Evolutionary conservation across 2,113 vertebrate genomes (phyloP).

Genomic region (Sceloporus undulatus): DNA sequence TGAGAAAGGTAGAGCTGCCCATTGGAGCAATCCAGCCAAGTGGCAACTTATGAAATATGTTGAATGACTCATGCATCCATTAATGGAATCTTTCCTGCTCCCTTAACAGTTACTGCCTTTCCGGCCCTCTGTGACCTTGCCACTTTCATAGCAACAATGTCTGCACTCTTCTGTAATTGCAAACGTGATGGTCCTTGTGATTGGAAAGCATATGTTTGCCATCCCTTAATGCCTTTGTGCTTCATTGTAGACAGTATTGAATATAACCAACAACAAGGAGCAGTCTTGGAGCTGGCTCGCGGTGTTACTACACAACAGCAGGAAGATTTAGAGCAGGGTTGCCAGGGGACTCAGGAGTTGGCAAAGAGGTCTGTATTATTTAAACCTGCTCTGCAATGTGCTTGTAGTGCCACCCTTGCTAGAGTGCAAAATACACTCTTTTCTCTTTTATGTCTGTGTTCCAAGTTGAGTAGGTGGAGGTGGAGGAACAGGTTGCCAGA

Average conservation of each 20-base stretch:
- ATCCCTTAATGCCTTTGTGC: constrained; percentile 16
- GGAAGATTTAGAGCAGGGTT: constrained; percentile 1
- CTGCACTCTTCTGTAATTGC: constrained; percentile 29
- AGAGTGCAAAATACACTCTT: not conserved
- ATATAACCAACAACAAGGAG: not conserved
- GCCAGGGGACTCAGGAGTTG: not conserved
- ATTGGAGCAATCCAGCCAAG: too few species aligned
- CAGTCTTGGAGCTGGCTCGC: constrained; percentile 6
- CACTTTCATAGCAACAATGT: constrained; percentile 21
- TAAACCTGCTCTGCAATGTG: not conserved
- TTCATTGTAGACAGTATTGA: not conserved
- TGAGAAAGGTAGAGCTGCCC: too few species aligned
- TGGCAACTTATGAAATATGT: not conserved
- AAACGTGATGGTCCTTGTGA: not conserved
- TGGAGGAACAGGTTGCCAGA: not conserved
- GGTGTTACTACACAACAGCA: constrained; percentile 19
- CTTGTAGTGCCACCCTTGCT: not conserved
- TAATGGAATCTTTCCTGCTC: not conserved
- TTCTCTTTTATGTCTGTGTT: not conserved
- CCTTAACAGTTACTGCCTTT: not conserved
- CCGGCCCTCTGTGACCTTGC: accelerated
- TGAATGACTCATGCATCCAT: not conserved
- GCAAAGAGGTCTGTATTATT: constrained; percentile 8
- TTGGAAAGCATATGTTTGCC: constrained; percentile 9
- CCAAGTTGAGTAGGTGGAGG: too few species aligned